A percentile compares a stretch with the other conserved stretches of the same genome.
Evolutionary conservation across 2,888 invertebrate species (phyloP).

Genomic region (Drosophila percnosoma): DNA sequence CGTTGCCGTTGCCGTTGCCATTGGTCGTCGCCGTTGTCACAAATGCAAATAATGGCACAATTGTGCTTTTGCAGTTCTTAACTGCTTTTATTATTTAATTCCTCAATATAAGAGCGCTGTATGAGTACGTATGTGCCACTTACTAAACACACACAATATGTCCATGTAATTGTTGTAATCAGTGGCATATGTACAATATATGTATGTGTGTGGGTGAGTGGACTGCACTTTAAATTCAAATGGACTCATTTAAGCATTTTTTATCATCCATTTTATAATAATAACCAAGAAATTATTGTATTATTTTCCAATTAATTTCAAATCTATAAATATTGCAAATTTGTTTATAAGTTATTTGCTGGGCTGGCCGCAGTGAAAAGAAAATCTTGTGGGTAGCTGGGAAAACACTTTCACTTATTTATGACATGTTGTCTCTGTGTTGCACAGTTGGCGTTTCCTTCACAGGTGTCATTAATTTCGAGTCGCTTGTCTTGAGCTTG

Average conservation of each 20-base stretch:
- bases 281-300: neutral
- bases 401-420: neutral
- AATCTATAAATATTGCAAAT: no score
- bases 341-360: neutral
- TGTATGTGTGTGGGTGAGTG: neutral
- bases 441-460: neutral
- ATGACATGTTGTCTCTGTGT: neutral
- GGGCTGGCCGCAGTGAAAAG: neutral
- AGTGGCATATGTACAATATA: neutral
- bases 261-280: neutral
- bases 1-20: conserved; percentile 23
- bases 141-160: conserved; percentile 3
- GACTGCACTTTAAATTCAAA: neutral
- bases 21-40: conserved; percentile 70
- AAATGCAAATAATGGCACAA: conserved; percentile 83
- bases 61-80: conserved; percentile 74
- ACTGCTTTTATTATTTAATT: conserved; percentile 79
- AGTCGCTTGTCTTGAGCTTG: conserved; percentile 25
- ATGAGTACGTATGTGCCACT: conserved; percentile 16
- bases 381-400: neutral
- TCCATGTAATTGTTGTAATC: conserved; percentile 10
- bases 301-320: no score
- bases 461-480: conserved; percentile 41
- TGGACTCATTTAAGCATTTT: neutral
- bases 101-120: conserved; percentile 51